These are phyloP conservation scores for Styela clava DNA, from an alignment of 23 tunicate species.

Conservation along the genomic window DNA sequence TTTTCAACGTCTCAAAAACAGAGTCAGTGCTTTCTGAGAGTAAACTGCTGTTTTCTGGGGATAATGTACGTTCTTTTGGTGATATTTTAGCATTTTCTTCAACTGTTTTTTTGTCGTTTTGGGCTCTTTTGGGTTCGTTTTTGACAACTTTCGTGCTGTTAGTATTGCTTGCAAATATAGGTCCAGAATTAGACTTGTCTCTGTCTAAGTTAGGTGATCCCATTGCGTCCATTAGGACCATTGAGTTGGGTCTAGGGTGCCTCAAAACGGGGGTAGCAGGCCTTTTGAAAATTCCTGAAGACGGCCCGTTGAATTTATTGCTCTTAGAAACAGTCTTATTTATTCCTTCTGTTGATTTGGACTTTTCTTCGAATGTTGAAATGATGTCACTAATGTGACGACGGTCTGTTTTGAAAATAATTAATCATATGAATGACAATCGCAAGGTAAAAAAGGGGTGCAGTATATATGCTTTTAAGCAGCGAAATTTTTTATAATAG, in stretches of 20 bases:
- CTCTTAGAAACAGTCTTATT: constrained; percentile 2
- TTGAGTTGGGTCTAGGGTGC: constrained; percentile 47
- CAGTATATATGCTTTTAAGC: too few relatives aligned
- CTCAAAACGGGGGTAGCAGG: constrained; percentile 64
- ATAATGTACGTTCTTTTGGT: background rate
- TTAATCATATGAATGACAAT: too few relatives aligned
- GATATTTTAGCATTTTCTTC: constrained; percentile 9
- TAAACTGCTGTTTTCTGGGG: background rate
- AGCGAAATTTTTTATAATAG: background rate
- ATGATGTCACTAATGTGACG: constrained; percentile 75
- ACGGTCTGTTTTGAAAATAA: constrained; percentile 4
- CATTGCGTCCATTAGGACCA: constrained; percentile 45
- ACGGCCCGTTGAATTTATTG: constrained; percentile 18
- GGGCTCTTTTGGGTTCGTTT: constrained; percentile 41
- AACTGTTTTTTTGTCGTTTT: constrained; percentile 21
- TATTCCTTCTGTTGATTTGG: constrained; percentile 48
- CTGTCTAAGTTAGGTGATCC: constrained; percentile 12
- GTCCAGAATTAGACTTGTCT: constrained; percentile 1
- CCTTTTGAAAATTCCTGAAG: constrained; percentile 28
- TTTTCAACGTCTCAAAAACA: constrained; percentile 46
- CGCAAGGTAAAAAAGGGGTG: too few relatives aligned
- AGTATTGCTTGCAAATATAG: background rate
- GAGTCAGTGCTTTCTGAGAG: constrained; percentile 57
- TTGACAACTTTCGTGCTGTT: constrained; percentile 15
- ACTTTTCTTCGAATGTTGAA: constrained; percentile 61